Evolutionary conservation across 2,113 vertebrate species (phyloP), one percentile per base, ranked within the genome.

Genomic region (Proterorhinus semilunaris): DNA sequence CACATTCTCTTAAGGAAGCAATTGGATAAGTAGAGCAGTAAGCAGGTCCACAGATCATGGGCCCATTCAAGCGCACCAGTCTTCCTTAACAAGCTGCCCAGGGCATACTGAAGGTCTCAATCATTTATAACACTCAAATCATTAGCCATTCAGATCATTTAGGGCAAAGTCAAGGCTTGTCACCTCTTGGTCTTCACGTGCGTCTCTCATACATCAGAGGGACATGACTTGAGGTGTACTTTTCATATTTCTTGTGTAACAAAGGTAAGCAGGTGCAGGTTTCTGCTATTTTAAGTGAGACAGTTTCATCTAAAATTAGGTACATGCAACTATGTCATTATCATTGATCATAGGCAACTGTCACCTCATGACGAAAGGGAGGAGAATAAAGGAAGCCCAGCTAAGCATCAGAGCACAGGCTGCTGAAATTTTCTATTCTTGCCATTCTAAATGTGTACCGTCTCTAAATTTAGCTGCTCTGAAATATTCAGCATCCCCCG

Each of bases 401-500:
- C 80, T 78, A 80, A 81, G 85, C 76, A 80, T 89, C 75, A 83
- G 79, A 82, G 79, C 69, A 36, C 27, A 36, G 27, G 74, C 75
- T 44, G 74, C 79, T 90, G 83, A 85, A 87, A 84, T 83, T 89
- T 88, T 90, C 89, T 93, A 91, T 90, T 91, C 89, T 84, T 85
- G 84, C 85, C 72, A 52, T 86, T 89, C 91, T 92, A 92, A 92
- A 91, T 89, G 90, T 91, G 89, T 85, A 86, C 81, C 80, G 77
- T 63, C 75, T 84, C 90, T 90, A 91, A 88, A 91, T 91, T 90
- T 93, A 92, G 91, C 76, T 82, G 78, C 88, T 86, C 89, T 92
- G 87, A 93, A 92, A 92, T 92, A 92, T 93, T 93, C 84, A 93
- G 79, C 87, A 90, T 86, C 87, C 88, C 82, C 87, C 78, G 78